A percentile compares a stretch with the other conserved stretches of the same genome.
Evolutionary conservation across 35 echinoderm and acorn worm genomes (phyloP).

Genomic region (Chiridota heheva): DNA sequence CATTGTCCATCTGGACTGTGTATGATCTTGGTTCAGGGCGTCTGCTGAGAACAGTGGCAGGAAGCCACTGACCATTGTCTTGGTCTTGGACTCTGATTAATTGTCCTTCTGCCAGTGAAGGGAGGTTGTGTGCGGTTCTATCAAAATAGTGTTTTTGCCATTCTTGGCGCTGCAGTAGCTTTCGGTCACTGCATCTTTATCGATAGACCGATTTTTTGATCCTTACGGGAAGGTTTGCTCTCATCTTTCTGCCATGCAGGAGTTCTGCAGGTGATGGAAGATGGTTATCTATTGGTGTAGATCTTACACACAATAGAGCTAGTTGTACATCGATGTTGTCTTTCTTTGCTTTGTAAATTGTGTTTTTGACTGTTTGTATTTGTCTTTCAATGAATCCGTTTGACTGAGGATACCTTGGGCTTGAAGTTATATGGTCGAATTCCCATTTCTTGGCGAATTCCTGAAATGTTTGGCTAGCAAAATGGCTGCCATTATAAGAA

Average conservation of each 20-base stretch:
- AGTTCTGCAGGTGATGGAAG: too few relatives aligned
- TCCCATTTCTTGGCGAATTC: slow-evolving; percentile 40
- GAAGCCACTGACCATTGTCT: too few relatives aligned
- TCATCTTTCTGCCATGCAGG: slow-evolving; percentile 15
- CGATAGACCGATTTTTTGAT: not conserved
- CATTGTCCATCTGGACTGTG: too few relatives aligned
- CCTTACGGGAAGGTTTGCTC: slow-evolving; percentile 27
- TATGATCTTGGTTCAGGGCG: too few relatives aligned
- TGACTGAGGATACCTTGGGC: slow-evolving; percentile 37
- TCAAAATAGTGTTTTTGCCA: too few relatives aligned
- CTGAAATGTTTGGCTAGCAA: slow-evolving; percentile 17
- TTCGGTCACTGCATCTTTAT: slow-evolving; percentile 25
- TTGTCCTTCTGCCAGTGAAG: too few relatives aligned
- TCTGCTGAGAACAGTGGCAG: too few relatives aligned
- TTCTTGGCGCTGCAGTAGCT: too few relatives aligned
- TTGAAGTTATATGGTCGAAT: slow-evolving; percentile 21
- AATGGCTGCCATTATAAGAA: slow-evolving; percentile 55
- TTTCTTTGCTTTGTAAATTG: not conserved
- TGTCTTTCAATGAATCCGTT: slow-evolving; percentile 36
- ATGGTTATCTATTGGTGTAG: slow-evolving; percentile 38
- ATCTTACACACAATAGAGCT: slow-evolving; percentile 1
- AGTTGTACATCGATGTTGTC: slow-evolving; percentile 2
- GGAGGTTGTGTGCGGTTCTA: too few relatives aligned
- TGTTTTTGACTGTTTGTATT: slow-evolving; percentile 35
- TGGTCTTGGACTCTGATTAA: too few relatives aligned